Evolutionary conservation across 2,797 vertebrate species (phyloP).

Genomic region (Sebastes itinus): DNA sequence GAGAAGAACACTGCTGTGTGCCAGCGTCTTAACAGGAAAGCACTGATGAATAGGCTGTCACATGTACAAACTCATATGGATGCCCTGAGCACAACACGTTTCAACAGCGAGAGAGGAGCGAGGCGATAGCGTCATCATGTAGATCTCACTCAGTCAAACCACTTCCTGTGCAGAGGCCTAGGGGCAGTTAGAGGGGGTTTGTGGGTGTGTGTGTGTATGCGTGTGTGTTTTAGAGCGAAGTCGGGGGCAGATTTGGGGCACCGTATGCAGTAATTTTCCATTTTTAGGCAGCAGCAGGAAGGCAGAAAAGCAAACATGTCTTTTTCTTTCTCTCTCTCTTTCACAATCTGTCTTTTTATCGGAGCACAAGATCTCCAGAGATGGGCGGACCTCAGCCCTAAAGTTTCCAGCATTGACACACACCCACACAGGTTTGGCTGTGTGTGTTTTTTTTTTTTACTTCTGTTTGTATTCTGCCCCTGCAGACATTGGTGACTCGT

Average conservation of each 20-base stretch:
- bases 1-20: constrained; percentile 2
- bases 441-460: constrained; percentile 26
- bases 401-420: constrained; percentile 51
- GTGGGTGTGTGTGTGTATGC: constrained; percentile 22
- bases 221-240: constrained; percentile 19
- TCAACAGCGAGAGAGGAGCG: constrained; percentile 31
- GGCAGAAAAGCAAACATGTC: constrained; percentile 61
- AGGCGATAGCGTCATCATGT: constrained; percentile 42
- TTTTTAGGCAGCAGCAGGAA: constrained; percentile 67
- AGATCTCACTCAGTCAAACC: constrained; percentile 63
- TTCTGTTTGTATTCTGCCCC: constrained; percentile 46
- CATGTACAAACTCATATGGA: constrained; percentile 33
- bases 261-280: constrained; percentile 76
- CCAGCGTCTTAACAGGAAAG: constrained; percentile 10
- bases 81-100: constrained; percentile 29
- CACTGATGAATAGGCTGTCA: constrained; percentile 8
- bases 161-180: constrained; percentile 72
- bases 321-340: constrained; percentile 27
- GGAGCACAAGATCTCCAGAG: constrained; percentile 40
- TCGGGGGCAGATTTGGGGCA: constrained; percentile 59
- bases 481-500: constrained; percentile 51
- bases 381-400: constrained; percentile 39
- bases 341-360: constrained; percentile 57
- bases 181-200: constrained; percentile 47
- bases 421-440: constrained; percentile 15